These are phyloP conservation scores for Trichonephila inaurata DNA, from an alignment of 1,140 invertebrate genomes.

Conservation along the genomic window DNA sequence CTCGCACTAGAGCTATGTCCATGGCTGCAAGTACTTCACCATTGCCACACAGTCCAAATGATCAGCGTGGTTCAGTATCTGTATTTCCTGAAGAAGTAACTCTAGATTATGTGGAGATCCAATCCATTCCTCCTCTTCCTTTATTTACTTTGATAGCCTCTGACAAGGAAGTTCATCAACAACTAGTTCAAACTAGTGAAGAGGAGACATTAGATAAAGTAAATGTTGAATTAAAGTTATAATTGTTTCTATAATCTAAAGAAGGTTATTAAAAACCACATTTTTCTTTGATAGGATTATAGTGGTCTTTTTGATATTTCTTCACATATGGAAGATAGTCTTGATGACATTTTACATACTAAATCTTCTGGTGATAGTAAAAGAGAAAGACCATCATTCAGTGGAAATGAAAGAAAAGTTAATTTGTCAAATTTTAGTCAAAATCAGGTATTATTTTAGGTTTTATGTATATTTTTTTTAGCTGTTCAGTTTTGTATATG, in stretches of 20 bases:
- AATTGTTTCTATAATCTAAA: neutral
- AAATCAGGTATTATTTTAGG: constrained; percentile 83
- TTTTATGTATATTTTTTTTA: constrained; percentile 75
- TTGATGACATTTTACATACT: constrained; percentile 86
- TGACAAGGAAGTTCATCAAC: constrained; percentile 87
- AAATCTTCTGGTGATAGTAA: constrained; percentile 76
- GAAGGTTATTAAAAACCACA: neutral
- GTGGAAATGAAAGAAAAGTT: constrained; percentile 82
- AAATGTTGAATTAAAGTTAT: constrained; percentile 25
- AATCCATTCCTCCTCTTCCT: constrained; percentile 96
- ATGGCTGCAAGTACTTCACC: constrained; percentile 78
- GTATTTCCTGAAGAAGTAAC: constrained; percentile 91
- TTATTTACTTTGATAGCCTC: constrained; percentile 96
- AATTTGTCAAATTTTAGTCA: constrained; percentile 90
- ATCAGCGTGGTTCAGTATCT: constrained; percentile 82
- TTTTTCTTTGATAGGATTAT: constrained; percentile 86
- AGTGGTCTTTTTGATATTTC: constrained; percentile 88
- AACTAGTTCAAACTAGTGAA: constrained; percentile 41
- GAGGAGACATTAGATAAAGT: constrained; percentile 73
- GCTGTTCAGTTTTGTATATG: constrained; percentile 72
- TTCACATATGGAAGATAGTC: constrained; percentile 86
- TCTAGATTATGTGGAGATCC: constrained; percentile 97
- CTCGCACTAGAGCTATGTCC: constrained; percentile 91
- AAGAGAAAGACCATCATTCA: constrained; percentile 77
- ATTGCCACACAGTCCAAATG: constrained; percentile 82